A percentile compares a stretch with the other conserved stretches of the same genome.
These are phyloP conservation scores for Sericinus montela DNA, from an alignment of 2,888 invertebrate species.

Conservation along the genomic window DNA sequence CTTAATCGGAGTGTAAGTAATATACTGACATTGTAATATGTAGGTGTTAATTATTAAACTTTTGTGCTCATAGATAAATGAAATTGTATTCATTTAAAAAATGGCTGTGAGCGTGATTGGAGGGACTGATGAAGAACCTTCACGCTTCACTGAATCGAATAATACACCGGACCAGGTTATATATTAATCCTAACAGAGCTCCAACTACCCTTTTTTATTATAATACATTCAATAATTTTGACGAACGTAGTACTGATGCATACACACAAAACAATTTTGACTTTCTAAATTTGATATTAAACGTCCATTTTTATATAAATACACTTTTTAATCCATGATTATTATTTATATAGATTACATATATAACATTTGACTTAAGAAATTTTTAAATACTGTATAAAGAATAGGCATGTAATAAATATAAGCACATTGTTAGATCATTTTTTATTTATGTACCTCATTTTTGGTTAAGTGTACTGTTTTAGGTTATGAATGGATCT, in stretches of 20 bases:
- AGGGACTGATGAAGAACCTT: constrained; percentile 38
- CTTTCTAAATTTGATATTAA: neutral
- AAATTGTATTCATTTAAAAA: constrained; percentile 51
- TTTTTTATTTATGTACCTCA: no score
- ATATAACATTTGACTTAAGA: no score
- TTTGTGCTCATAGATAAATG: constrained; percentile 34
- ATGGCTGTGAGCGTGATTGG: constrained; percentile 49
- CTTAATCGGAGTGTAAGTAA: constrained; percentile 20
- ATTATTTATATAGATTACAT: no score
- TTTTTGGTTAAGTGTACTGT: no score
- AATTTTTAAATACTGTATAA: no score
- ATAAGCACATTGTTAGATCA: no score
- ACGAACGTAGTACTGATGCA: neutral
- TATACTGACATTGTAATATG: constrained; percentile 4
- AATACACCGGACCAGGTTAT: constrained; percentile 34
- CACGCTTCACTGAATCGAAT: constrained; percentile 51
- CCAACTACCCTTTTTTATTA: neutral
- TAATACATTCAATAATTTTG: no score
- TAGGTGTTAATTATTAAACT: neutral
- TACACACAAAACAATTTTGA: neutral
- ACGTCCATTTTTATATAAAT: constrained; percentile 7
- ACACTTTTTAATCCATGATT: neutral
- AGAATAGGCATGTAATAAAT: neutral
- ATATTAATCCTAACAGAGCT: constrained; percentile 24
- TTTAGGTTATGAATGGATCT: no score